A percentile compares a stretch with the other conserved stretches of the same genome.
Evolutionary conservation across 1,140 invertebrate species (phyloP).

Genomic region (Drosophila repleta): DNA sequence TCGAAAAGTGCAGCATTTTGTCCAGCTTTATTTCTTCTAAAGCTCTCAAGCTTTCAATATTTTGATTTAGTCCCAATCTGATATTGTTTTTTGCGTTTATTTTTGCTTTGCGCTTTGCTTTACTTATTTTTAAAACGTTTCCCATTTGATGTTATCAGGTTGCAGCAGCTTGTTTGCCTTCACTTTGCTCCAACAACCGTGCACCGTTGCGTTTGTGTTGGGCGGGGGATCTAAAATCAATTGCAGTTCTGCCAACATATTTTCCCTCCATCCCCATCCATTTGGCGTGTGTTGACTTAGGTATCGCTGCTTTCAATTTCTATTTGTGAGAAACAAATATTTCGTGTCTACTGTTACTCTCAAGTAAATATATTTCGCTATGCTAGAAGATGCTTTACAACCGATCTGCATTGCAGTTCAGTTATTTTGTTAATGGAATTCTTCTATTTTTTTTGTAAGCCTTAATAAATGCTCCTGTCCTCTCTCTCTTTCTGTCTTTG

Average conservation of each 20-base stretch:
- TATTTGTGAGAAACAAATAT: constrained; percentile 14
- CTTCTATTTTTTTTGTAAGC: too few species aligned
- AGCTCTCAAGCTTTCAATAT: constrained; percentile 1
- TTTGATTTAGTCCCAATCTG: background rate
- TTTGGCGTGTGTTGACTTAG: constrained; percentile 2
- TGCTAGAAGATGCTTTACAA: background rate
- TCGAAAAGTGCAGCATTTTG: background rate
- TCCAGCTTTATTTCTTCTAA: background rate
- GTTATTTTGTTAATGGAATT: background rate
- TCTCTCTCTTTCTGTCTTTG: too few species aligned
- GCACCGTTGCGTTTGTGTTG: constrained; percentile 20
- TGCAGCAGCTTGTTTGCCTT: constrained; percentile 36
- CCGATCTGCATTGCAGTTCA: background rate
- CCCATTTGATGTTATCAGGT: constrained; percentile 27
- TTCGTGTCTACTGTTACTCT: background rate
- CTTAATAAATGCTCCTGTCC: too few species aligned
- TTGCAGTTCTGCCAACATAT: constrained; percentile 31
- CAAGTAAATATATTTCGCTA: background rate
- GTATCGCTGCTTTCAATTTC: constrained; percentile 7
- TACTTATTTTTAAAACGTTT: constrained; percentile 32
- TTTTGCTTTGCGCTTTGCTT: background rate
- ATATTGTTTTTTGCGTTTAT: background rate
- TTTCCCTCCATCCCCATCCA: background rate
- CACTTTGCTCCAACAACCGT: constrained; percentile 26
- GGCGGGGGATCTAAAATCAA: constrained; percentile 34